Evolutionary conservation across 2,797 vertebrate species (phyloP).

Genomic region (Tenualosa ilisha): DNA sequence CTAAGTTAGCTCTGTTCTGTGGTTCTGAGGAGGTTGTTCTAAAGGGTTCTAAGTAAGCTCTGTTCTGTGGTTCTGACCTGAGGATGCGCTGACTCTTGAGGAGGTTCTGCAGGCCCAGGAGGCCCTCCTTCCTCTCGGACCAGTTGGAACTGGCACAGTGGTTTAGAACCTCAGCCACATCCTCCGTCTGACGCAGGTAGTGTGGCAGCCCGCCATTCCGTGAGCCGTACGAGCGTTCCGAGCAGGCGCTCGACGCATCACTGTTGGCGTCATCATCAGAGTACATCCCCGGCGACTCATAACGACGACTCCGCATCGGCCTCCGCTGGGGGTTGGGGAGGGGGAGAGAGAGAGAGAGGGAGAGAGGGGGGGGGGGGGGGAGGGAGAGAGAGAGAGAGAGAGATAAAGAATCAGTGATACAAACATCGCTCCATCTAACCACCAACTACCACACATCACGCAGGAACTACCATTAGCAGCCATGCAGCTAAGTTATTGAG

Average conservation of each 20-base stretch:
- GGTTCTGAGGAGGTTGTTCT: constrained; percentile 80
- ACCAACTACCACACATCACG: not conserved
- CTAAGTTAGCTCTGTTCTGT: constrained; percentile 64
- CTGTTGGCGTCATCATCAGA: constrained; percentile 96
- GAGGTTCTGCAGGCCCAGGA: constrained; percentile 86
- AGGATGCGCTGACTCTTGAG: constrained; percentile 87
- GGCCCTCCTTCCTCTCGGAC: constrained; percentile 95
- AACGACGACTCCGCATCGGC: constrained; percentile 83
- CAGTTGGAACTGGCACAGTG: constrained; percentile 98
- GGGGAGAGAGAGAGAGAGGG: not conserved
- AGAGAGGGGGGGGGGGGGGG: not conserved
- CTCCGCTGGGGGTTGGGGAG: constrained; percentile 79
- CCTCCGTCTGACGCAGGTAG: constrained; percentile 92
- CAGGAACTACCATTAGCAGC: not conserved
- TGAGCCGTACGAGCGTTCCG: constrained; percentile 92
- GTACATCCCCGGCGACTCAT: constrained; percentile 92
- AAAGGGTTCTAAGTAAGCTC: constrained; percentile 80
- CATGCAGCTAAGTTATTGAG: not conserved
- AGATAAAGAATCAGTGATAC: not conserved
- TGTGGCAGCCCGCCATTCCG: constrained; percentile 90
- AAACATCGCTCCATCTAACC: not conserved
- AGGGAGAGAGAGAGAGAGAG: not conserved
- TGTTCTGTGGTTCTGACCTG: constrained; percentile 68
- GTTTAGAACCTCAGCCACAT: constrained; percentile 96
- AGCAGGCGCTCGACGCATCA: constrained; percentile 93